A percentile compares a stretch with the other conserved stretches of the same genome.
Evolutionary conservation across 2,888 invertebrate genomes (phyloP).

Genomic region (Drosophila multiciliata): DNA sequence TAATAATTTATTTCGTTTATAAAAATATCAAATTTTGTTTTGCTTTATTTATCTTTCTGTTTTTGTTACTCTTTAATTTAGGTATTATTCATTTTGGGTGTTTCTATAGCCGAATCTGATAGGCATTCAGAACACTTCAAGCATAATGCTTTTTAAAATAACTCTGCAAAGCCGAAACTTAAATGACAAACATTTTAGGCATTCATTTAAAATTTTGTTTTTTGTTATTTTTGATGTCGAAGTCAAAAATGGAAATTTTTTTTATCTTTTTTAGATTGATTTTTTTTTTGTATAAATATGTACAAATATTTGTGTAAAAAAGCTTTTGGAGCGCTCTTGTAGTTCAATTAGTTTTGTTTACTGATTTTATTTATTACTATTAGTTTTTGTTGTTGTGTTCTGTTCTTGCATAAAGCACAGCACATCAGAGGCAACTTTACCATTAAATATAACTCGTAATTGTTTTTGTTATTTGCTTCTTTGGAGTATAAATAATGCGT

Average conservation of each 20-base stretch:
- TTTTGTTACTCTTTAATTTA: constrained; percentile 43
- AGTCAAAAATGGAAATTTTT: constrained; percentile 42
- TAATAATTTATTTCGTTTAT: constrained; percentile 71
- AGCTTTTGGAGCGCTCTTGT: constrained; percentile 53
- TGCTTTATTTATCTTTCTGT: constrained; percentile 16
- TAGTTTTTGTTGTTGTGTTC: constrained; percentile 48
- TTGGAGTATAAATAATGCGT: constrained; percentile 81
- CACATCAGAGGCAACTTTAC: constrained; percentile 71
- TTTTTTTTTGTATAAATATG: constrained; percentile 62
- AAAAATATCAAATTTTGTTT: constrained; percentile 79
- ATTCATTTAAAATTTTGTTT: constrained; percentile 27
- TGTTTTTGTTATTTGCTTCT: constrained; percentile 68
- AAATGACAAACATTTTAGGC: constrained; percentile 53
- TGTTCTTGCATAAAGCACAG: constrained; percentile 64
- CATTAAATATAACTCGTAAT: constrained; percentile 67
- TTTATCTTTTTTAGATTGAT: constrained; percentile 16
- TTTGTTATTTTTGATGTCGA: constrained; percentile 25
- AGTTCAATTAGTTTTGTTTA: constrained; percentile 40
- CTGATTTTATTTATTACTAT: constrained; percentile 43
- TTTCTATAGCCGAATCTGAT: constrained; percentile 31
- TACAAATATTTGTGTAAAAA: constrained; percentile 72
- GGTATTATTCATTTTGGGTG: constrained; percentile 37
- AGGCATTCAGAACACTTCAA: constrained; percentile 19
- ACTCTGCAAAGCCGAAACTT: constrained; percentile 48
- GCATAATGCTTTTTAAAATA: constrained; percentile 25